Base-by-base conservation (phyloP, 1,140 invertebrate species). In the Paracyclopina nana region DNA sequence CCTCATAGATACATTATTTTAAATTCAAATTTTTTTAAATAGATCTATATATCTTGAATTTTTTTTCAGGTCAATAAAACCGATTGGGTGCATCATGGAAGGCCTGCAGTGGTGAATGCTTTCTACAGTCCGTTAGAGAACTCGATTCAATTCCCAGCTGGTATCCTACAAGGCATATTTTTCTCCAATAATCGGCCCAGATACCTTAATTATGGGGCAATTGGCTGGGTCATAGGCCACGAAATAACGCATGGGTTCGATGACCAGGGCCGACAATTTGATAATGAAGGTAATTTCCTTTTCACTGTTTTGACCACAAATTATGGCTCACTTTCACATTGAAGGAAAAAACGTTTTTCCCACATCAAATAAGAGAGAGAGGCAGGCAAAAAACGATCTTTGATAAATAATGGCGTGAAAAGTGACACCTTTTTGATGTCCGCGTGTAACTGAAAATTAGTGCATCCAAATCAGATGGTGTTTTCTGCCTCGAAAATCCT, bases 221-320 rank as follows among this genome's bases (percentile, higher is more conserved):
- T 92, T 58, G 86, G 86, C 4, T 85, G 83, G 57, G 80, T 91
- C 4, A 86, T 94, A 62, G 86, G 84, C 0, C 85, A 90, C 59
- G 85, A 92, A 70, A 82, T 94, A 41, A 90, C 84, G 0, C 86
- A 92, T 61, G 85, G 82, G 8, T 91, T 90, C 61, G 85, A 91
- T 64, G 83, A 88, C 42, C 55, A 72, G 68, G 80, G 81, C 31
- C 72, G 84, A 16, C 82, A 90, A 67, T 92, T 85, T 59, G 84
- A 92, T 63, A 80, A 82, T 54, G 42, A 40, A 50, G 48, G 48
- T 50, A 50, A 20, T 14, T 20, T 44, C 24, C n/a, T 20, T 6
- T 4, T 44, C 42, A n/a, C 34, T 16, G 5, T n/a, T 3, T 9
- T 9, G 3, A n/a, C n/a, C n/a, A n/a, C n/a, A n/a, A n/a, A n/a